Evolutionary conservation across 2,797 vertebrate species (phyloP), one percentile per base, ranked within the genome.

Genomic region (Enteromius radiatus): DNA sequence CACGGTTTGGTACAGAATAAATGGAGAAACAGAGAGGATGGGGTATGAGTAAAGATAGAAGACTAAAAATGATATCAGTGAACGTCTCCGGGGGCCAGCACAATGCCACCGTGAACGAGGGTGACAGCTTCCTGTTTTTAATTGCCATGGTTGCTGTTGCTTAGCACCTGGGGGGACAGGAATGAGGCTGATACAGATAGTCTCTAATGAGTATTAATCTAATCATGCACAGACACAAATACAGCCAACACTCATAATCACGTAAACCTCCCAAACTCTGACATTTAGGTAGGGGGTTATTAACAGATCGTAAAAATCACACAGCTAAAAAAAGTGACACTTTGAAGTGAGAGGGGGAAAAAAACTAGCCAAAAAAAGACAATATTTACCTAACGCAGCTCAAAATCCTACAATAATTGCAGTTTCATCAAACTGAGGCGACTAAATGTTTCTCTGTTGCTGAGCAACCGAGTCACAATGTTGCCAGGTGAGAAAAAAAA

Each of bases 161-260:
- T 90, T 87, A 90, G 86, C 88, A 91, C 92, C 92, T 86, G 74
- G 81, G 89, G 92, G 90, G 87, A 93, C 91, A 94, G 94, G 86
- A 93, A 92, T 91, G 92, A 91, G 92, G 91, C 93, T 93, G 92
- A 94, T 93, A 95, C 86, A 91, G 93, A 95, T 93, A 96, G 94
- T 92, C 94, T 94, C 94, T 96, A 96, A 96, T 93, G 94, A 95
- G 94, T 96, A 95, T 95, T 96, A 95, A 95, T 95, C 95, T 96
- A 96, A 96, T 96, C 93, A 93, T 92, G 92, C 92, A 87, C 91
- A 95, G 94, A 95, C 94, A 94, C 90, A 93, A 91, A 94, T 92
- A 93, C 89, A 88, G 92, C 88, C 90, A 92, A 90, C 88, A 88
- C 82, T 92, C 88, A 91, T 91, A 92, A 92, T 93, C 85, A 78